Evolutionary conservation across 30 jellyfish, hydroid and myxozoan genomes (phyloP).

Genomic region (Hydractinia echinata): DNA sequence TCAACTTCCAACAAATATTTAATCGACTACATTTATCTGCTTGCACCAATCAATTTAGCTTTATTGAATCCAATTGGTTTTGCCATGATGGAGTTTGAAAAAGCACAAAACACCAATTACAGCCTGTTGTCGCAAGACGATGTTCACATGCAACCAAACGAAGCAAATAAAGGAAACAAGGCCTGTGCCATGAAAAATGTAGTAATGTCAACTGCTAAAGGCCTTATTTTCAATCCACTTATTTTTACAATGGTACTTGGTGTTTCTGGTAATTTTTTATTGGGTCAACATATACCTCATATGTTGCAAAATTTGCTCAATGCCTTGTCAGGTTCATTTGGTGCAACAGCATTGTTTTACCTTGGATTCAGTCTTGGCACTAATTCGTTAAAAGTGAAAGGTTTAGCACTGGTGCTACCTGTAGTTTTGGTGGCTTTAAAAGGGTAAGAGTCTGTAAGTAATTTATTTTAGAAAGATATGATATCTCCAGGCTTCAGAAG

Average conservation of each 20-base stretch:
- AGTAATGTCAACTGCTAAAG: conserved; percentile 46
- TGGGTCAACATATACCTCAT: conserved; percentile 17
- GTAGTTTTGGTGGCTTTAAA: conserved; percentile 50
- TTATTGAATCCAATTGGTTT: conserved; percentile 80
- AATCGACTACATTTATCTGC: conserved; percentile 59
- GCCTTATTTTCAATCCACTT: conserved; percentile 71
- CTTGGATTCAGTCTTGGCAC: conserved; percentile 72
- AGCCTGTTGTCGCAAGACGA: neutral
- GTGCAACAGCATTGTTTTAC: conserved; percentile 77
- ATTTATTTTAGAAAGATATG: neutral
- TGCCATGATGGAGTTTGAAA: conserved; percentile 63
- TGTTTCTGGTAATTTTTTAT: conserved; percentile 33
- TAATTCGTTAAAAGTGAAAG: conserved; percentile 37
- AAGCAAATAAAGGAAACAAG: neutral
- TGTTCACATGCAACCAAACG: neutral
- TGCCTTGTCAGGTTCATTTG: conserved; percentile 57
- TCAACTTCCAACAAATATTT: conserved; percentile 47
- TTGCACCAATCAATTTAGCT: conserved; percentile 74
- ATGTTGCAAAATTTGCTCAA: conserved; percentile 39
- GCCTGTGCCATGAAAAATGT: conserved; percentile 19
- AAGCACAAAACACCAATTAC: conserved; percentile 16
- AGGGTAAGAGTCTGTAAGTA: conserved; percentile 41
- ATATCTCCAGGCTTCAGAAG: no score
- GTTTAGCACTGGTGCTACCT: conserved; percentile 51
- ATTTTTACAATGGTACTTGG: conserved; percentile 78